phyloP scores from a whole-genome alignment of 2,888 invertebrate genomes.

The Macroteleia sp. region DNA sequence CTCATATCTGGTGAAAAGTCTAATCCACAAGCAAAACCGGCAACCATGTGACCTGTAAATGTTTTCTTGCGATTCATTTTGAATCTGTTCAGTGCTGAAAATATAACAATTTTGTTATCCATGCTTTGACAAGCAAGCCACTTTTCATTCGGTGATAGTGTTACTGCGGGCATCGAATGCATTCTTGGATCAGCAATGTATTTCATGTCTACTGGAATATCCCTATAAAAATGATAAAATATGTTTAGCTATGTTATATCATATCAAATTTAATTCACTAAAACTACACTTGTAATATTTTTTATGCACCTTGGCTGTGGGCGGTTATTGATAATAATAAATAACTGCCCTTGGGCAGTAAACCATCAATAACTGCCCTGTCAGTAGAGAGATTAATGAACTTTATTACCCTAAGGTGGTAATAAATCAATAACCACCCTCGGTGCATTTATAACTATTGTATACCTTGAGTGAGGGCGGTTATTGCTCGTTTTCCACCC shows the following conservation, averaged over 20 bases:
- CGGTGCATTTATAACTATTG: too few species aligned
- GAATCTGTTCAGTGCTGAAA: slow-evolving; percentile 98
- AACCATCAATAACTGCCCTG: too few species aligned
- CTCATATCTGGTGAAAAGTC: slow-evolving; percentile 99
- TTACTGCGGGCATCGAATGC: slow-evolving; percentile 99
- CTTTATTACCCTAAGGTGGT: too few species aligned
- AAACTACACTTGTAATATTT: too few species aligned
- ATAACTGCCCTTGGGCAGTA: too few species aligned
- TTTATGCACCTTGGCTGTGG: too few species aligned
- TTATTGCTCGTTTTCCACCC: too few species aligned
- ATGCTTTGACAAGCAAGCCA: slow-evolving; percentile 99
- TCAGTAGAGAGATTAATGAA: too few species aligned
- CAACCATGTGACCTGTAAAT: slow-evolving; percentile 99
- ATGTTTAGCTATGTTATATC: neutral
- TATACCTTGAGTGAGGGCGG: too few species aligned
- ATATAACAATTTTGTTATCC: slow-evolving; percentile 99
- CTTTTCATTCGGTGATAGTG: slow-evolving; percentile 97
- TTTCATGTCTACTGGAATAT: slow-evolving; percentile 99
- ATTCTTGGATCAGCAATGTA: slow-evolving; percentile 99
- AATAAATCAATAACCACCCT: too few species aligned
- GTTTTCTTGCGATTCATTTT: slow-evolving; percentile 99
- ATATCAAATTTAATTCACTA: too few species aligned
- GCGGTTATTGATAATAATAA: too few species aligned
- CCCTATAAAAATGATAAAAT: slow-evolving; percentile 82
- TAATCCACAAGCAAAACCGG: slow-evolving; percentile 98